Conservation (phyloP, 2,797 vertebrate species). For the Phoebastria nigripes region DNA sequence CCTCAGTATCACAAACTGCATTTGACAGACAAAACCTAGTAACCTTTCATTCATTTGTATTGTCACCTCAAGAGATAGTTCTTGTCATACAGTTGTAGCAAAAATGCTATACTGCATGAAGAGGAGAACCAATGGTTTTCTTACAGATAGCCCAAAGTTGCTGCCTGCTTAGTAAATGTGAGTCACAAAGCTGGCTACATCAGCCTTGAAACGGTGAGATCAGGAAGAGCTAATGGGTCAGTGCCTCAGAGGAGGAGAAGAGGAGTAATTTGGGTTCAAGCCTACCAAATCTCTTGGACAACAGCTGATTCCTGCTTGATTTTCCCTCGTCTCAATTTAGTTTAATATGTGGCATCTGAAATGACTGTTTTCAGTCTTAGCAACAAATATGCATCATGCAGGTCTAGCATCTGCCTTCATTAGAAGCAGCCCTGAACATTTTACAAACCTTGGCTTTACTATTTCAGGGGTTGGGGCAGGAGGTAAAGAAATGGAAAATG, state of each 20-base stretch:
- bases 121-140: neutral
- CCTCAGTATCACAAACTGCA: neutral
- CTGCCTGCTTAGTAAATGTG: neutral
- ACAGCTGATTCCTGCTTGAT: neutral
- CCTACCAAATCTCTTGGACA: neutral
- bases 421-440: neutral
- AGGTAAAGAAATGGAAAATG: constrained; percentile 1
- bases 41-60: neutral
- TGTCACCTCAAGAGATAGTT: neutral
- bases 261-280: neutral
- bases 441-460: neutral
- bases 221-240: neutral
- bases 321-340: neutral
- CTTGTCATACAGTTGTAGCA: neutral
- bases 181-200: neutral
- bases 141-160: neutral
- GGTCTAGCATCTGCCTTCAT: neutral
- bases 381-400: neutral
- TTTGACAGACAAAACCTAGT: neutral
- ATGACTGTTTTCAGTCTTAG: neutral
- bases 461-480: neutral
- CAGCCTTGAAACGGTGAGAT: neutral
- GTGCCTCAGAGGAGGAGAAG: neutral
- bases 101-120: neutral
- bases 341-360: neutral